These are phyloP conservation scores for Chironomus riparius DNA, from an alignment of 2,888 invertebrate species.

Conservation along the genomic window DNA sequence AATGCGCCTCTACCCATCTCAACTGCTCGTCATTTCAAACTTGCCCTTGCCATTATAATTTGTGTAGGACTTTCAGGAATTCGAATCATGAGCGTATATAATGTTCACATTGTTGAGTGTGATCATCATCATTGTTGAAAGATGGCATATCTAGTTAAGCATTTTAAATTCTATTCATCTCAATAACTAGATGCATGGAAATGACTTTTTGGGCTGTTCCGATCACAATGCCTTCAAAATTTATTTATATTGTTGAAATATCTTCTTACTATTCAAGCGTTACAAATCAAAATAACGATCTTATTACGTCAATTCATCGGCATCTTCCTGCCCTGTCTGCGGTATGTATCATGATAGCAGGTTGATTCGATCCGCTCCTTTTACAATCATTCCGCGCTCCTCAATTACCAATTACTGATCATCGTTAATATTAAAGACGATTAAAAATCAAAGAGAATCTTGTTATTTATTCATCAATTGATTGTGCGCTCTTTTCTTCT, in stretches of 20 bases:
- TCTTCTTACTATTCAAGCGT: slow-evolving; percentile 5
- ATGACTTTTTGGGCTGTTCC: not conserved
- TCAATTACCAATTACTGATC: not conserved
- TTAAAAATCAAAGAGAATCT: slow-evolving; percentile 23
- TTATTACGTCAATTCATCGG: slow-evolving; percentile 16
- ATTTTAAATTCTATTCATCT: not conserved
- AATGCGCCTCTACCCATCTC: not conserved
- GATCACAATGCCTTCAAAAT: not conserved
- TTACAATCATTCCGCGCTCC: not conserved
- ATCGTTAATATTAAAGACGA: slow-evolving; percentile 25
- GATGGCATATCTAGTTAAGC: slow-evolving; percentile 17
- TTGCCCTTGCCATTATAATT: not conserved
- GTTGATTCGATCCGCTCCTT: not conserved
- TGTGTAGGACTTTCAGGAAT: not conserved
- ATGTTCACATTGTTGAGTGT: not conserved
- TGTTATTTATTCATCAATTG: slow-evolving; percentile 27
- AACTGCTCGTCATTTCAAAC: too few relatives aligned
- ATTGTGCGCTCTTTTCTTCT: not conserved
- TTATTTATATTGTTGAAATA: not conserved
- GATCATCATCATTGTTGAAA: slow-evolving; percentile 1
- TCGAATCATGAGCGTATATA: slow-evolving; percentile 13
- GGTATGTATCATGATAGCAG: not conserved
- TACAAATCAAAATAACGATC: slow-evolving; percentile 24
- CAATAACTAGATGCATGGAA: not conserved
- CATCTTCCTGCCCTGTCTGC: slow-evolving; percentile 11